These are phyloP conservation scores for Erythrocercus mccallii DNA, from an alignment of 2,113 vertebrate species.

Conservation along the genomic window DNA sequence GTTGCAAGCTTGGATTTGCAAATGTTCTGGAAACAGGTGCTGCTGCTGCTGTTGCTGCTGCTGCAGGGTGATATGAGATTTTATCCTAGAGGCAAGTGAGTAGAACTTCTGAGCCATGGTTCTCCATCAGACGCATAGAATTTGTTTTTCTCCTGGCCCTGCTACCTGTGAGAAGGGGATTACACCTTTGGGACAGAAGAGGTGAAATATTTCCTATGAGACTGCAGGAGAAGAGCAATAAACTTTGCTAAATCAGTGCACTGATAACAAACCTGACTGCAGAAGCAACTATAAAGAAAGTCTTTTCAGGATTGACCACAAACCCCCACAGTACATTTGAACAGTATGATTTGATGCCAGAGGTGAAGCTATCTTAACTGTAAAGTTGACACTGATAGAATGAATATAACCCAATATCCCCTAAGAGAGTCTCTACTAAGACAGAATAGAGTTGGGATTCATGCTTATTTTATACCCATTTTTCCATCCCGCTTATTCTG, in stretches of 20 bases:
- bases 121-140: background rate
- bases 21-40: background rate
- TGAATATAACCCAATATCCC: background rate
- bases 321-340: background rate
- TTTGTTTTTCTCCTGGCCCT: background rate
- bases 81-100: background rate
- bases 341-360: background rate
- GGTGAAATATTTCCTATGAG: background rate
- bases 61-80: background rate
- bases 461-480: background rate
- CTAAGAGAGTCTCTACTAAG: background rate
- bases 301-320: background rate
- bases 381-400: background rate
- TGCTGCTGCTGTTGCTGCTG: background rate
- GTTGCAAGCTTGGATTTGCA: background rate
- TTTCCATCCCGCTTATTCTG: background rate
- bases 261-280: background rate
- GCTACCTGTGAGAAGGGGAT: background rate
- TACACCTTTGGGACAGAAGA: background rate
- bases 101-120: background rate
- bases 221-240: background rate
- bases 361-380: background rate
- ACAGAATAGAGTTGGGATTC: background rate
- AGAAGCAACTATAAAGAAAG: background rate
- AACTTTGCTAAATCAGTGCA: background rate